Base-by-base conservation (phyloP, 2,113 vertebrate species). In the Anolis sagrei region DNA sequence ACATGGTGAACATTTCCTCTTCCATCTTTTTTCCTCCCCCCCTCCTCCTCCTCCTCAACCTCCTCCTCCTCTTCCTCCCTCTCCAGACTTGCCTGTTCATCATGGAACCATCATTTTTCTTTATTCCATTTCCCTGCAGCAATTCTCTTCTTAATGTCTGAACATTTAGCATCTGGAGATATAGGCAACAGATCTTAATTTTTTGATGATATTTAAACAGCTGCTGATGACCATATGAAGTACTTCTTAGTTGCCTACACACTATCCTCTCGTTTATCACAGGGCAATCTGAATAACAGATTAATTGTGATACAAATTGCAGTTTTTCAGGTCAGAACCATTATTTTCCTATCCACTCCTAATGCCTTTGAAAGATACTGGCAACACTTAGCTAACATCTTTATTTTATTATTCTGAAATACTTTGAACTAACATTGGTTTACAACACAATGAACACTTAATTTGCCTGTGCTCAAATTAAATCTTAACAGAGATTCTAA, bases 131-230 rank as follows among this genome's bases (percentile, higher is more conserved):
- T 39, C n/a, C 10, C 36, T 18, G n/a, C 36, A 48, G 29, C 74
- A 4, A 6, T 61, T 72, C 23, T 69, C 78, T 81, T 54, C n/a
- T 66, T 64, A 76, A 68, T 76, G 85, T 18, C 34, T 68, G 62
- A 44, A 73, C 10, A 69, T 16, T 49, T 39, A 0, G 1, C 1
- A 86, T 29, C 2, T 21, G 48, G 62, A 76, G 87, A 66, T 18
- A 6, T 18, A 89, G 77, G 1, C 5, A 84, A 75, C 39, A 77
- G 82, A 44, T 90, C 54, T 89, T 69, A 83, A 82, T 81, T 82
- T 91, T 87, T 73, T 82, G 82, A 86, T 8, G 75, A 78, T 1
- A 93, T 73, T 78, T 75, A 76, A 27, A 25, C 54, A 29, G 27
- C 69, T 80, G 32, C 0, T 61, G 16, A 72, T 0, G 25, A 36